Base-by-base conservation (phyloP, 1,140 invertebrate species). In the Trachymyrmex septentrionalis region DNA sequence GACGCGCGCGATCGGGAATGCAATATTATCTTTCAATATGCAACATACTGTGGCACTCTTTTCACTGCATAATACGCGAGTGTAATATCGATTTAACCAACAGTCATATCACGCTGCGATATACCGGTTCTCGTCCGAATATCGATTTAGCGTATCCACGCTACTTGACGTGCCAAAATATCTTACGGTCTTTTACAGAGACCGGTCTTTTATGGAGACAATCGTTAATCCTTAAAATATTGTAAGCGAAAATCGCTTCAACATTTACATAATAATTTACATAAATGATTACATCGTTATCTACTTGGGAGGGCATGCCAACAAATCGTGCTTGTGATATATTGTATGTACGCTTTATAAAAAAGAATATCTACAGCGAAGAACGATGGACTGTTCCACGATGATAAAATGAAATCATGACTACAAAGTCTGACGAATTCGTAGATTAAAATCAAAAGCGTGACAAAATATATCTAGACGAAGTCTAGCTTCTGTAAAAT, bases 151-250 rank as follows among this genome's bases (percentile, higher is more conserved):
- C 12, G 24, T 30, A 30, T 21, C 16, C 38, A 27, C 16, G 9
- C 38, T 14, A 7, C 14, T 38, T 63, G 34, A 30, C 55, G n/a
- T 7, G 30, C 34, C n/a, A 14, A 77, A 48, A 63, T 77, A 59
- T 59, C 10, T 75, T 77, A 77, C 53, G 34, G 16, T 27, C 34
- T 27, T 10, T 27, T 6, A 14, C 9, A 27, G 48, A 19, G 38
- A 50, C 38, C 66, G 38, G n/a, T 69, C 66, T 59, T 75, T 75
- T 75, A 57, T 59, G 72, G 12, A 75, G 34, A 75, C 21, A 59
- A 75, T 77, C 57, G 21, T 63, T 77, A 63, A 77, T 77, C 34
- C 59, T 64, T 44, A 48, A 77, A 63, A 63, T 64, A 48, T 12
- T 44, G 59, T 44, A 63, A 9, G 30, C 30, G 30, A 76, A 59